Conservation (phyloP, 2,113 vertebrate species). For the Psophia crepitans region DNA sequence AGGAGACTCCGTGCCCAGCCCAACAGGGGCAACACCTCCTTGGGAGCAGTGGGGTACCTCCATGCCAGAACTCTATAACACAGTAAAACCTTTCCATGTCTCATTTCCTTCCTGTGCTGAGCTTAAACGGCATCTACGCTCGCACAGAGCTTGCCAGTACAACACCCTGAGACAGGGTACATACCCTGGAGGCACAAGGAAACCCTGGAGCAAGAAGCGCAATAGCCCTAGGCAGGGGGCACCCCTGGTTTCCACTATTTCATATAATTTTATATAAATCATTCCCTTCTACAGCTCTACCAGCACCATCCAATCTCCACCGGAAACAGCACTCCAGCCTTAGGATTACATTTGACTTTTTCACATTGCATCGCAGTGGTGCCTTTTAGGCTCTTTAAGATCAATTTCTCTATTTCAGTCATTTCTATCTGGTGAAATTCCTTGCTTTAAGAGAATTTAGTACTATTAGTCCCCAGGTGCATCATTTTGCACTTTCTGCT, state of each 20-base stretch:
- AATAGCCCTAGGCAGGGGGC: neutral
- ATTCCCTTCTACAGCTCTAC: neutral
- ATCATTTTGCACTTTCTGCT: conserved; percentile 3
- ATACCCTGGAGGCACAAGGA: neutral
- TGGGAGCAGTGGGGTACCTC: neutral
- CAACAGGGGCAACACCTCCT: neutral
- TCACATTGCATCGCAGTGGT: neutral
- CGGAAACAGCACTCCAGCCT: neutral
- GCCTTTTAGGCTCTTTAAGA: neutral
- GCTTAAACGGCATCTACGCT: neutral
- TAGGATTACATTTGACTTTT: neutral
- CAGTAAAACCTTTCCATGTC: neutral
- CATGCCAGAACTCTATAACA: neutral
- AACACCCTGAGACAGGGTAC: neutral
- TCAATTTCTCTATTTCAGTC: neutral
- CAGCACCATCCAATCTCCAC: neutral
- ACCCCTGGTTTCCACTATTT: neutral
- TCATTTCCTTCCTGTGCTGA: neutral
- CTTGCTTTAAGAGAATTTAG: neutral
- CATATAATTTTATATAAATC: neutral
- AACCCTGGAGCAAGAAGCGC: neutral
- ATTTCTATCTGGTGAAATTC: neutral
- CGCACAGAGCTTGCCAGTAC: neutral
- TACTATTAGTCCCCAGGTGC: neutral
- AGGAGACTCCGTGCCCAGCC: neutral